Percentiles rank a stretch among this genome's conserved stretches.
phyloP scores from a whole-genome alignment of 2,888 invertebrate genomes.

The Flexamia atlantica region DNA sequence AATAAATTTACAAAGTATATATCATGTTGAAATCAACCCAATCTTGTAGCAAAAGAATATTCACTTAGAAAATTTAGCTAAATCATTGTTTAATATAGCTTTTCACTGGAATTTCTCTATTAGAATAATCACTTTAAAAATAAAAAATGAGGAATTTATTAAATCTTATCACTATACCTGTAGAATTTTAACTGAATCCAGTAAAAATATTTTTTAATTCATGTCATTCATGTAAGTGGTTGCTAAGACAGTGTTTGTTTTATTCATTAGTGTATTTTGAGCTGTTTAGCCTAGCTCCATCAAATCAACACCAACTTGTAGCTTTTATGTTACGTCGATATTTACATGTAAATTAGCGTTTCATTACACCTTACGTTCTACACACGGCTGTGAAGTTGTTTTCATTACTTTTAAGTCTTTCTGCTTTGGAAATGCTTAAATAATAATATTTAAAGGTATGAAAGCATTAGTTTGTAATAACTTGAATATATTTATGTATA shows the following conservation, averaged over 20 bases:
- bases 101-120: conserved; percentile 10
- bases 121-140: background rate
- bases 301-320: conserved; percentile 36
- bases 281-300: conserved; percentile 38
- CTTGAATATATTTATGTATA: conserved; percentile 15
- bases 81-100: background rate
- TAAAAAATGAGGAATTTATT: background rate
- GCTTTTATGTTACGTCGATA: conserved; percentile 7
- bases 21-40: background rate
- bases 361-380: conserved; percentile 3
- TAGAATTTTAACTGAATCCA: background rate
- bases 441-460: conserved; percentile 19
- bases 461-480: background rate
- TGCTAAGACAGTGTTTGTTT: conserved; percentile 29
- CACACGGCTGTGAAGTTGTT: conserved; percentile 37
- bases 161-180: conserved; percentile 4
- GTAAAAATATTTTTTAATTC: conserved; percentile 11
- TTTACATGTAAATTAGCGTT: conserved; percentile 7
- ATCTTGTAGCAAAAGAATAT: conserved; percentile 28
- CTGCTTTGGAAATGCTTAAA: conserved; percentile 28
- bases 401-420: conserved; percentile 24
- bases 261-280: conserved; percentile 1
- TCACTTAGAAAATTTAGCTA: conserved; percentile 35
- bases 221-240: conserved; percentile 6
- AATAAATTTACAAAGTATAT: background rate